phyloP scores from a whole-genome alignment of 2,113 vertebrate species.

The Sinosuthora webbiana region DNA sequence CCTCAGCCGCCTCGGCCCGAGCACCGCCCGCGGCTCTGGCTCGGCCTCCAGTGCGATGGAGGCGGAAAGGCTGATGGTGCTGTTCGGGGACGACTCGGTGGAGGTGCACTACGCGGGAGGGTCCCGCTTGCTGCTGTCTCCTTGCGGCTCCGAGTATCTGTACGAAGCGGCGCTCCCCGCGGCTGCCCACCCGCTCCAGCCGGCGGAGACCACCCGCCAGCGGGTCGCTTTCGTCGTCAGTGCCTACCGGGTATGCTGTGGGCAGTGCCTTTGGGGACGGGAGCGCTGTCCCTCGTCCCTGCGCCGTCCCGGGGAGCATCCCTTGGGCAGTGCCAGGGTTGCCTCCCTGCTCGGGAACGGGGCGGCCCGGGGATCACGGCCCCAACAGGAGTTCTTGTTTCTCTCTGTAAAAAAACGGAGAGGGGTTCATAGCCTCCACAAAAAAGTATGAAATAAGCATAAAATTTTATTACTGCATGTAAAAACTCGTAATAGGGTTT shows the following conservation, averaged over 20 bases:
- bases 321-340: not conserved
- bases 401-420: fast-evolving
- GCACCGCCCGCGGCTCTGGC: fast-evolving
- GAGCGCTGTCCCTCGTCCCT: not conserved
- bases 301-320: not conserved
- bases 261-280: not conserved
- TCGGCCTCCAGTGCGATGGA: not conserved
- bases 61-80: constrained; percentile 67
- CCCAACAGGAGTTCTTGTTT: fast-evolving
- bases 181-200: constrained; percentile 73
- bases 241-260: constrained; percentile 72
- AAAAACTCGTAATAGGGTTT: fast-evolving
- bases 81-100: constrained; percentile 82
- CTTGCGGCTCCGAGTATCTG: constrained; percentile 86
- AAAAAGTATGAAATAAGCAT: fast-evolving
- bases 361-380: too few relatives aligned
- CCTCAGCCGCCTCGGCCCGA: fast-evolving
- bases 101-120: constrained; percentile 77
- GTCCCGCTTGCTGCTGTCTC: constrained; percentile 77
- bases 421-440: fast-evolving
- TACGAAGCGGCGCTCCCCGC: constrained; percentile 63
- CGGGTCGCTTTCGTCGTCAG: constrained; percentile 84
- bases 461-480: fast-evolving
- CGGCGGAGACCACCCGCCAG: constrained; percentile 71
- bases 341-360: too few relatives aligned